Conservation (phyloP, 2,888 invertebrate genomes). For the Andrena hattorfiana region DNA sequence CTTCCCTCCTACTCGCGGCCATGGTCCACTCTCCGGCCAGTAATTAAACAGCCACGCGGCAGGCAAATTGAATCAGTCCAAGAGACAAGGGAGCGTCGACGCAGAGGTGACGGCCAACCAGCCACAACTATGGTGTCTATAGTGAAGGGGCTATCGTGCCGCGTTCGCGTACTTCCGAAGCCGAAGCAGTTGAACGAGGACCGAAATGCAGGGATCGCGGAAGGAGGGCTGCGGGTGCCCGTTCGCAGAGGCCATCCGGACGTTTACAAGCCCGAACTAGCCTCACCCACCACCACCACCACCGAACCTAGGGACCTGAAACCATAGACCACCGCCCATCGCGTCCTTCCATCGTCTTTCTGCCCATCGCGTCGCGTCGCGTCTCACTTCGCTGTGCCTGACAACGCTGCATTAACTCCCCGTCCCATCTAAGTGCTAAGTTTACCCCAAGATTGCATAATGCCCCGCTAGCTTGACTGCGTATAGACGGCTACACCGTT, state of each 20-base stretch:
- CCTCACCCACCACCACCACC: conserved; percentile 41
- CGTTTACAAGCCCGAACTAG: conserved; percentile 57
- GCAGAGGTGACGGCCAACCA: conserved; percentile 85
- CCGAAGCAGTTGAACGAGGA: conserved; percentile 55
- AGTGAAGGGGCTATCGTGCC: conserved; percentile 74
- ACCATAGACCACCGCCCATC: conserved; percentile 68
- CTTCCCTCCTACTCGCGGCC: conserved; percentile 64
- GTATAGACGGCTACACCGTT: conserved; percentile 59
- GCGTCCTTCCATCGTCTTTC: conserved; percentile 64
- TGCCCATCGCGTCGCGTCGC: conserved; percentile 18
- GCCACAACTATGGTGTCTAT: conserved; percentile 83
- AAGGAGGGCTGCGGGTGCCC: conserved; percentile 48
- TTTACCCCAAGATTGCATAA: conserved; percentile 83
- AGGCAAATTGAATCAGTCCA: conserved; percentile 85
- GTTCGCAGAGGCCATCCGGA: conserved; percentile 41
- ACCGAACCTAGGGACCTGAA: conserved; percentile 64
- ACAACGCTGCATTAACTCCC: conserved; percentile 81
- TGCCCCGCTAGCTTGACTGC: conserved; percentile 66
- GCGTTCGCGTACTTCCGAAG: conserved; percentile 60
- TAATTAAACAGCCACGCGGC: conserved; percentile 85
- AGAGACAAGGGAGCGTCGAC: conserved; percentile 84
- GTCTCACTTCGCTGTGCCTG: conserved; percentile 58
- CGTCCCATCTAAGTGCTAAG: conserved; percentile 83
- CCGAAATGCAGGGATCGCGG: conserved; percentile 59
- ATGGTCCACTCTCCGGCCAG: conserved; percentile 83